Conservation (phyloP, 2,888 invertebrate species). For the Periphyllus acericola region DNA sequence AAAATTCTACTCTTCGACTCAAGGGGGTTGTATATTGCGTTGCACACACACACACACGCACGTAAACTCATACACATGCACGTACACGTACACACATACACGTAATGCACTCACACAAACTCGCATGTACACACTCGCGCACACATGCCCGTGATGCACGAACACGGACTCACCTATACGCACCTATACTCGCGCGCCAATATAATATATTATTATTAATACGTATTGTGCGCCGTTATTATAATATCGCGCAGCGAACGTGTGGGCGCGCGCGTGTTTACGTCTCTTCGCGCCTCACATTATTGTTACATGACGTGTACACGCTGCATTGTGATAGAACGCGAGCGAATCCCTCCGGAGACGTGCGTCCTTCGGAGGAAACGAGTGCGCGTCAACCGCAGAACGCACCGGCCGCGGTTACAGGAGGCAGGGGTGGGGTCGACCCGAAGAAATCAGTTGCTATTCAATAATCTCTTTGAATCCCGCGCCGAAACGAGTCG, state of each 20-base stretch:
- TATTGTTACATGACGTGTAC: no score
- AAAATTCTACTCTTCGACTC: neutral
- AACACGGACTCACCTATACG: no score
- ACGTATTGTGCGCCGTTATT: neutral
- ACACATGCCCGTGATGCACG: neutral
- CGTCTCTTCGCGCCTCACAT: neutral
- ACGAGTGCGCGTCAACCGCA: neutral
- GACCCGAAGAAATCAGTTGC: conserved; percentile 49
- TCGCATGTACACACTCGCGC: neutral
- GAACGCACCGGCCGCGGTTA: neutral
- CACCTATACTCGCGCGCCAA: no score
- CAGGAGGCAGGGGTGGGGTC: no score
- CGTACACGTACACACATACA: neutral
- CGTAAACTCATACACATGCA: no score
- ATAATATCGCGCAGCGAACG: neutral
- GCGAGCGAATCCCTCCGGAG: conserved; percentile 9
- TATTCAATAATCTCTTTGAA: conserved; percentile 39
- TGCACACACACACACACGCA: neutral
- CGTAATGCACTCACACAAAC: neutral
- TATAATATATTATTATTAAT: neutral
- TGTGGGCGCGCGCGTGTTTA: neutral
- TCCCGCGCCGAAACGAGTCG: neutral
- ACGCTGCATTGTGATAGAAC: neutral
- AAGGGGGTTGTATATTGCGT: conserved; percentile 6
- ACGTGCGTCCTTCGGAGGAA: neutral